Percentiles rank a stretch among this genome's conserved stretches.
phyloP scores from a whole-genome alignment of 1,140 invertebrate species.

The Cydia fagiglandana region DNA sequence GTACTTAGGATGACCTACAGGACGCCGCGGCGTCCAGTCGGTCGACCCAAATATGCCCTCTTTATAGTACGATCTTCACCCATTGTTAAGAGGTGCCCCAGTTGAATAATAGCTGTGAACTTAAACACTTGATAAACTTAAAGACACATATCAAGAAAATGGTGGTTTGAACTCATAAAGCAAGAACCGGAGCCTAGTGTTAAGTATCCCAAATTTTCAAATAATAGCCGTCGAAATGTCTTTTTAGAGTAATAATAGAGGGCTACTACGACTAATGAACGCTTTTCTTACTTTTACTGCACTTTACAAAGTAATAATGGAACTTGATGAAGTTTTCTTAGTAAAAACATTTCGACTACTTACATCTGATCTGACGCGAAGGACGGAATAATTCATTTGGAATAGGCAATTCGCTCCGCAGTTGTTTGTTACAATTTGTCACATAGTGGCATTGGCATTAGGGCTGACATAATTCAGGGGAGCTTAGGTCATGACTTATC shows the following conservation, averaged over 20 bases:
- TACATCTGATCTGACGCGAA: background rate
- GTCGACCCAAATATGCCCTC: too few species aligned
- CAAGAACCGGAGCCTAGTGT: background rate
- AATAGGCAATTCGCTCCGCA: slow-evolving; percentile 24
- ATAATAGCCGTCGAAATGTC: slow-evolving; percentile 21
- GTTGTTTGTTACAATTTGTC: slow-evolving; percentile 27
- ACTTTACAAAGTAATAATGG: slow-evolving; percentile 49
- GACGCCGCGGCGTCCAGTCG: too few species aligned
- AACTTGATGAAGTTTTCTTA: slow-evolving; percentile 41
- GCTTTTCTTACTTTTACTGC: slow-evolving; percentile 47
- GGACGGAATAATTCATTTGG: slow-evolving; percentile 17
- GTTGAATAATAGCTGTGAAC: too few species aligned
- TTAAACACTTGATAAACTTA: background rate
- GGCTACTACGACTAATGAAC: slow-evolving; percentile 45
- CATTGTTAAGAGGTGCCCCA: too few species aligned
- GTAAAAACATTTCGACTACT: slow-evolving; percentile 36
- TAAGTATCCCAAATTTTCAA: background rate
- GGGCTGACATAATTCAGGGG: slow-evolving; percentile 14
- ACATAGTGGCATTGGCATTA: slow-evolving; percentile 13
- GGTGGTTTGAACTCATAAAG: background rate
- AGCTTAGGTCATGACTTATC: slow-evolving; percentile 37
- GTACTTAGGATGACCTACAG: too few species aligned
- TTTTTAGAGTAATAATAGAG: slow-evolving; percentile 30
- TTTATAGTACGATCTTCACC: too few species aligned
- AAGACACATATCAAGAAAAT: too few species aligned